A percentile compares a stretch with the other conserved stretches of the same genome.
phyloP scores from a whole-genome alignment of 2,797 vertebrate genomes.

The Gephyroberyx darwinii region DNA sequence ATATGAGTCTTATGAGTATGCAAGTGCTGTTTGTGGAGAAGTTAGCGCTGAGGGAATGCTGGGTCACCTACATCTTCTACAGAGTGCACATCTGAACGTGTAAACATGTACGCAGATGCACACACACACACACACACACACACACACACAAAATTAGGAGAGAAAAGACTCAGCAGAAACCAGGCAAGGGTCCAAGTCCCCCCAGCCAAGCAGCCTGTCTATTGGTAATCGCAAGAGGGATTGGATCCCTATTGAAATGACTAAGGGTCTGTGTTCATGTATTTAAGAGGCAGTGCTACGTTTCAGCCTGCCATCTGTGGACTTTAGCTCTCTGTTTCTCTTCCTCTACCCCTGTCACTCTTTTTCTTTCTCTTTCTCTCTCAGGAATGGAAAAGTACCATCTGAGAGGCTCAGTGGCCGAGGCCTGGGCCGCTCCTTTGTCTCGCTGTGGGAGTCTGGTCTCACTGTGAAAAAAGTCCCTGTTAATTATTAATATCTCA shows the following conservation, averaged over 20 bases:
- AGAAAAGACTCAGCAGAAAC: constrained; percentile 47
- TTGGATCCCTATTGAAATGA: constrained; percentile 67
- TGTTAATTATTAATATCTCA: constrained; percentile 79
- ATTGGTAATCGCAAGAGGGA: constrained; percentile 68
- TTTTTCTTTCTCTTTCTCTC: constrained; percentile 53
- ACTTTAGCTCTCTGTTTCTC: constrained; percentile 60
- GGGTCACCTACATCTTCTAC: constrained; percentile 62
- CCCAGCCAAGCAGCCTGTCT: constrained; percentile 62
- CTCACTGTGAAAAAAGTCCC: constrained; percentile 58
- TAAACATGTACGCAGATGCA: constrained; percentile 16
- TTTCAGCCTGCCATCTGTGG: constrained; percentile 75
- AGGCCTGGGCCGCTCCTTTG: constrained; percentile 62
- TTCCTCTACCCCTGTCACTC: constrained; percentile 48
- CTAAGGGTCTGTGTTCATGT: constrained; percentile 64
- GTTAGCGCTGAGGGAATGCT: constrained; percentile 30
- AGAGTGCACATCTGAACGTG: constrained; percentile 14
- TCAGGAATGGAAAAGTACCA: constrained; percentile 69
- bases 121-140: constrained; percentile 16
- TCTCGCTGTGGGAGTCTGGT: constrained; percentile 69
- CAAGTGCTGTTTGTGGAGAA: constrained; percentile 18
- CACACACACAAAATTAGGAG: constrained; percentile 21
- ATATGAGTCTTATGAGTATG: constrained; percentile 8
- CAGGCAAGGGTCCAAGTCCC: constrained; percentile 55
- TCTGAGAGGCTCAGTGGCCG: constrained; percentile 52
- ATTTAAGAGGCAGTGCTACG: constrained; percentile 71